Evolutionary conservation across 1,140 invertebrate species (phyloP).

Genomic region (Diorhabda elongata): DNA sequence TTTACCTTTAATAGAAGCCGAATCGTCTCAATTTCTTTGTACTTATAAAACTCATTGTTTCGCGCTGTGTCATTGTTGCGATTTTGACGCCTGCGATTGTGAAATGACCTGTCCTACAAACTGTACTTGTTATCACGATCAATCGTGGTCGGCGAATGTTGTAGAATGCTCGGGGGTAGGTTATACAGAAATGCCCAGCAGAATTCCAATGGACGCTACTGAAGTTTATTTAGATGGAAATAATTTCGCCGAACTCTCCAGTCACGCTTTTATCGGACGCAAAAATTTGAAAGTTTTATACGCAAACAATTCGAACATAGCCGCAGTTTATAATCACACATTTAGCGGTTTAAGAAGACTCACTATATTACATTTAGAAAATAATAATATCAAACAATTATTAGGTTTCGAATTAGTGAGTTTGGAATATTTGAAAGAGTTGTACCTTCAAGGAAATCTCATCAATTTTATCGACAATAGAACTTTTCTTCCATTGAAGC

Average conservation of each 20-base stretch:
- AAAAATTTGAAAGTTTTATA: constrained; percentile 82
- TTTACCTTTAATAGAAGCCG: constrained; percentile 77
- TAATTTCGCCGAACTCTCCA: constrained; percentile 78
- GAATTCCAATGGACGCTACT: constrained; percentile 91
- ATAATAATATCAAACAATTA: constrained; percentile 75
- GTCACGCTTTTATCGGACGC: constrained; percentile 86
- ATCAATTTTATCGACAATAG: constrained; percentile 79
- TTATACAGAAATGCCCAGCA: constrained; percentile 75
- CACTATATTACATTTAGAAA: constrained; percentile 76
- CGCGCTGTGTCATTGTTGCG: constrained; percentile 88
- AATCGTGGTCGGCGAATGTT: constrained; percentile 89
- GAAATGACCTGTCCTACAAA: constrained; percentile 92
- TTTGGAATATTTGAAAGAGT: constrained; percentile 72
- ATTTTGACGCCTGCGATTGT: constrained; percentile 92
- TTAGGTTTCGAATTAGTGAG: constrained; percentile 80
- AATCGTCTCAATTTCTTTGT: constrained; percentile 86
- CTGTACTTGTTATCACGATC: constrained; percentile 91
- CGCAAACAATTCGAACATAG: constrained; percentile 84
- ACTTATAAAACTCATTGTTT: constrained; percentile 91
- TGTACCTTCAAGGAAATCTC: constrained; percentile 84
- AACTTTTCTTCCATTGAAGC: constrained; percentile 75
- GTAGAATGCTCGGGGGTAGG: constrained; percentile 82
- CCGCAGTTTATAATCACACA: constrained; percentile 79
- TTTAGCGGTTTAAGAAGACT: constrained; percentile 80
- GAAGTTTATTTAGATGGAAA: constrained; percentile 91